Evolutionary conservation across 2,113 vertebrate species (phyloP).

Genomic region (Phylloscopus trochiloides): DNA sequence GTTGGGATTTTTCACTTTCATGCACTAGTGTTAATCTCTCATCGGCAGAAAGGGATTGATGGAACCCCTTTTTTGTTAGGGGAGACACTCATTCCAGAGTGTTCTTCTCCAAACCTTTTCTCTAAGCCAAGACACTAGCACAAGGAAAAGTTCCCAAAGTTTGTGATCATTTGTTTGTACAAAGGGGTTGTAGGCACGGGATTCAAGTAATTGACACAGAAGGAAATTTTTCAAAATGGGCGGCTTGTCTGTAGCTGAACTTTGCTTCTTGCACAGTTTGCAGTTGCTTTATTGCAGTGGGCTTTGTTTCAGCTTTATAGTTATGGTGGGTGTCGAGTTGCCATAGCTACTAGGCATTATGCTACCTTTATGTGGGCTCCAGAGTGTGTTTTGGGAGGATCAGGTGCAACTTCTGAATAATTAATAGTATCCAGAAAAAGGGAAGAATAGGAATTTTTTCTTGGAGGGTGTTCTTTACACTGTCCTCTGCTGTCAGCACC

Average conservation of each 20-base stretch:
- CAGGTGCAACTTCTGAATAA: background rate
- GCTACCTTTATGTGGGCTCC: background rate
- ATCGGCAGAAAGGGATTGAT: background rate
- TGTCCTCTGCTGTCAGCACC: background rate
- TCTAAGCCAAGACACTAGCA: background rate
- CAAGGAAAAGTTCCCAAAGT: background rate
- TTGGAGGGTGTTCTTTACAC: background rate
- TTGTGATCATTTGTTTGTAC: background rate
- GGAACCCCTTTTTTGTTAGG: background rate
- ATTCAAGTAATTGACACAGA: background rate
- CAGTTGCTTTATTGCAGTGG: background rate
- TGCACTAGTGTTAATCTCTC: background rate
- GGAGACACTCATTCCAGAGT: background rate
- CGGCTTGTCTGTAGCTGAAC: background rate
- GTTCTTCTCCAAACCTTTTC: background rate
- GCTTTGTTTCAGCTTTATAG: slow-evolving; percentile 6
- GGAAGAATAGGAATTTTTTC: background rate
- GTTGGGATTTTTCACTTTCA: background rate
- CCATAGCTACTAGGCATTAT: background rate
- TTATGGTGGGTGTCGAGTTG: background rate
- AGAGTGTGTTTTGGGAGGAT: background rate
- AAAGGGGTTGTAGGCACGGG: background rate
- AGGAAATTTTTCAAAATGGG: background rate
- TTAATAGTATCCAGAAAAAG: background rate
- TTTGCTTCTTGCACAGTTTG: background rate